These are phyloP conservation scores for Lasaia peninsularis DNA, from an alignment of 1,140 invertebrate species.

Conservation along the genomic window DNA sequence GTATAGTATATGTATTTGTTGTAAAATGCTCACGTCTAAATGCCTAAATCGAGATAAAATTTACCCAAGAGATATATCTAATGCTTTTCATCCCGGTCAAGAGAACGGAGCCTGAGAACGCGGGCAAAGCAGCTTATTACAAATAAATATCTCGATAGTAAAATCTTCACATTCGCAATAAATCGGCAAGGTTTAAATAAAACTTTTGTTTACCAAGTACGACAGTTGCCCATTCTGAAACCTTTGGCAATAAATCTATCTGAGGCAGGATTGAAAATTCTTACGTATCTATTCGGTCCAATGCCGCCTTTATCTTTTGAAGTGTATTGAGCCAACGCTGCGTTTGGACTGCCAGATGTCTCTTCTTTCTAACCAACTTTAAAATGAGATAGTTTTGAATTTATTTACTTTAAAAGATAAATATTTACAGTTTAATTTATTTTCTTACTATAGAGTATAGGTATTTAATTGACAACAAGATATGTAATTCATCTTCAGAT, in stretches of 20 bases:
- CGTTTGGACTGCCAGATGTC: conserved; percentile 5
- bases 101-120: too few species aligned
- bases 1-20: too few species aligned
- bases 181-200: conserved; percentile 15
- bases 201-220: conserved; percentile 29
- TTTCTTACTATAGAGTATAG: too few species aligned
- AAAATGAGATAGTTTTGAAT: not conserved
- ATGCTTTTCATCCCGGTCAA: too few species aligned
- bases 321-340: conserved; percentile 21
- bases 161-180: not conserved
- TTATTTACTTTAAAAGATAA: too few species aligned
- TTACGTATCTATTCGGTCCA: conserved; percentile 36
- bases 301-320: conserved; percentile 33
- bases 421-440: too few species aligned
- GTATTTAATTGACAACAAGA: too few species aligned
- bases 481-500: too few species aligned
- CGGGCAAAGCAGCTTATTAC: too few species aligned
- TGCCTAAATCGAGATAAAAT: too few species aligned
- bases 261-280: conserved; percentile 33
- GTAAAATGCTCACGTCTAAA: too few species aligned
- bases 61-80: too few species aligned
- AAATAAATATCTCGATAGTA: not conserved
- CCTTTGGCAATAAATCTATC: conserved; percentile 39
- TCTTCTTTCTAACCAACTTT: not conserved
- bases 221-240: conserved; percentile 28